phyloP scores from a whole-genome alignment of 2,113 vertebrate species.

The Mesocricetus auratus region DNA sequence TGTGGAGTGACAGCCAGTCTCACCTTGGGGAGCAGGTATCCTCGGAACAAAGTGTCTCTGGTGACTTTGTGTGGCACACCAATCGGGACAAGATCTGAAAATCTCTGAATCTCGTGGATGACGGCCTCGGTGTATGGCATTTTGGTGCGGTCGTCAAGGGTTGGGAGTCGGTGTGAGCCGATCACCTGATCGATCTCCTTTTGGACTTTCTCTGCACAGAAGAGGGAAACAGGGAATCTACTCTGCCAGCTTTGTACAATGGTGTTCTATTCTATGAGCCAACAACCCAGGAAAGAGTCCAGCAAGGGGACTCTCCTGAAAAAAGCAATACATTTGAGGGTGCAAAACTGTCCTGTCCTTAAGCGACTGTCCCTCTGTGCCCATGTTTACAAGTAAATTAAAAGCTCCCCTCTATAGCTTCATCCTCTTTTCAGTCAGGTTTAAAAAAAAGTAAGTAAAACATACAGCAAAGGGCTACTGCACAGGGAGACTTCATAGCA shows the following conservation, averaged over 20 bases:
- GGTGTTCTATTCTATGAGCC: background rate
- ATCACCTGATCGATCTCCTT: slow-evolving; percentile 82
- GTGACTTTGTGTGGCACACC: slow-evolving; percentile 76
- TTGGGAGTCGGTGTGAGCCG: slow-evolving; percentile 53
- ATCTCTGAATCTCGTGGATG: slow-evolving; percentile 84
- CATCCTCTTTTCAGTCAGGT: background rate
- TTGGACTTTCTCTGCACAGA: slow-evolving; percentile 79
- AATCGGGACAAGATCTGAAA: slow-evolving; percentile 76
- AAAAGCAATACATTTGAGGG: too few species aligned
- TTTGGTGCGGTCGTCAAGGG: slow-evolving; percentile 71
- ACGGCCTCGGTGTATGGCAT: slow-evolving; percentile 84
- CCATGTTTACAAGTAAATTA: background rate
- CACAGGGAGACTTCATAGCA: background rate
- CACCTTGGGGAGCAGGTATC: slow-evolving; percentile 83
- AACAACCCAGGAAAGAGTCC: background rate
- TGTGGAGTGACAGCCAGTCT: background rate
- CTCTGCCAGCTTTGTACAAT: background rate
- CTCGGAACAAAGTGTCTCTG: slow-evolving; percentile 76
- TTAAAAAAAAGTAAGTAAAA: background rate
- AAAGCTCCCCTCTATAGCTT: background rate
- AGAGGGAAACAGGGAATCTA: background rate
- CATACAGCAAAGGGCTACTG: background rate
- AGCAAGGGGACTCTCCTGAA: background rate
- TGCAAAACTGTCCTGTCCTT: background rate
- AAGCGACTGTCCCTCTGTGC: background rate